These are phyloP conservation scores for Pristionchus mayeri DNA, from an alignment of 2,888 invertebrate genomes.

Conservation along the genomic window DNA sequence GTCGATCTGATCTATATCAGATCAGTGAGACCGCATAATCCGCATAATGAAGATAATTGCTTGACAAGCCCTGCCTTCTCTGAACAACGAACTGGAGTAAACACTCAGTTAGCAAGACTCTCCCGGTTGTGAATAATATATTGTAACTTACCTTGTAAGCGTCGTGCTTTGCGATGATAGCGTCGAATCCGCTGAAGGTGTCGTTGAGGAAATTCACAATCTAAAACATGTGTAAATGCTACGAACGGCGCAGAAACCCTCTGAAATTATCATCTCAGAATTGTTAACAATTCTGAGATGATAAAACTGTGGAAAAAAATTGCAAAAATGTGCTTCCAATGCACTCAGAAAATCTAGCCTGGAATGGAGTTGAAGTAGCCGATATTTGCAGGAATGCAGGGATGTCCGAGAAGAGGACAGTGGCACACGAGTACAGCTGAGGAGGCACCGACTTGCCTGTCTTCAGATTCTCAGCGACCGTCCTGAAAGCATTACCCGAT, in stretches of 20 bases:
- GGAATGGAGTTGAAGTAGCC: constrained; percentile 74
- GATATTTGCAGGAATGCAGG: constrained; percentile 73
- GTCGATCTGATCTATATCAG: no score
- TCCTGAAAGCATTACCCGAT: constrained; percentile 57
- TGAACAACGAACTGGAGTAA: no score
- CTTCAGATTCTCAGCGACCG: constrained; percentile 74
- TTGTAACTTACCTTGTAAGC: constrained; percentile 71
- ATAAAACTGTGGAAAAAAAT: no score
- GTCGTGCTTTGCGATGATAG: constrained; percentile 75
- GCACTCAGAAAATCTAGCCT: no score
- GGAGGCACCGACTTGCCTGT: constrained; percentile 73
- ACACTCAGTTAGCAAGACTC: no score
- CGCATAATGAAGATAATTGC: constrained; percentile 63
- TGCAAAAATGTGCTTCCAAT: no score
- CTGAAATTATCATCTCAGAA: no score
- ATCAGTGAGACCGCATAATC: no score
- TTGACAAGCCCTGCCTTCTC: constrained; percentile 69
- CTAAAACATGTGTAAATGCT: no score
- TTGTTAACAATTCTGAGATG: no score
- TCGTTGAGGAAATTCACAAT: constrained; percentile 75
- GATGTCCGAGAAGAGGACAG: constrained; percentile 75
- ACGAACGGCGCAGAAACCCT: no score
- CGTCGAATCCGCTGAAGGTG: constrained; percentile 75
- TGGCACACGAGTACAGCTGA: constrained; percentile 73
- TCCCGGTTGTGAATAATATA: no score